Evolutionary conservation across 1,140 invertebrate genomes (phyloP).

Genomic region (Drosophila neocordata): DNA sequence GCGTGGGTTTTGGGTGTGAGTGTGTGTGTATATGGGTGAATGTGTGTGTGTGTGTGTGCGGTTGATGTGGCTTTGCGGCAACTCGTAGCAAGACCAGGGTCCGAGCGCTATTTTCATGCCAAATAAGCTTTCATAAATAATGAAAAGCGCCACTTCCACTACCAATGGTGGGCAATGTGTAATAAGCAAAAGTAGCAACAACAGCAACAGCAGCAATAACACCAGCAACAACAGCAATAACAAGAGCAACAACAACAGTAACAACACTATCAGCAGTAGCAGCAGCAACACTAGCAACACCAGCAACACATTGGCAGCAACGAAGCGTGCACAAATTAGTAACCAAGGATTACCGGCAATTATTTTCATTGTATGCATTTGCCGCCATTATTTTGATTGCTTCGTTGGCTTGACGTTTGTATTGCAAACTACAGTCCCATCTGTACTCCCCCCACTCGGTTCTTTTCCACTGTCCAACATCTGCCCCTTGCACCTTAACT

Average conservation of each 20-base stretch:
- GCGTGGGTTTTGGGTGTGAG: conserved; percentile 6
- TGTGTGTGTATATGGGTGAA: conserved; percentile 9
- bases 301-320: conserved; percentile 32
- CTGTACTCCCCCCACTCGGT: not conserved
- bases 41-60: conserved; percentile 9
- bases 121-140: conserved; percentile 77
- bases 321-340: conserved; percentile 65
- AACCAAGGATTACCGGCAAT: conserved; percentile 76
- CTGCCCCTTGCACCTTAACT: not conserved
- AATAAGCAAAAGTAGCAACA: conserved; percentile 48
- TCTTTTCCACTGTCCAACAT: not conserved
- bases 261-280: conserved; percentile 7
- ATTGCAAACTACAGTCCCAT: not conserved
- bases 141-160: conserved; percentile 57
- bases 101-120: conserved; percentile 52
- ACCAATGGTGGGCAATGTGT: conserved; percentile 44
- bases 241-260: not conserved
- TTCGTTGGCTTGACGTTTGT: conserved; percentile 61
- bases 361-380: conserved; percentile 78
- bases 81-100: conserved; percentile 19
- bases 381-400: conserved; percentile 76
- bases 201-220: not conserved
- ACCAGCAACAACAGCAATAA: not conserved
- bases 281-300: conserved; percentile 27
- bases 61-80: conserved; percentile 33